These are phyloP conservation scores for Lepidothrix coronata DNA, from an alignment of 2,113 vertebrate genomes.

Conservation along the genomic window DNA sequence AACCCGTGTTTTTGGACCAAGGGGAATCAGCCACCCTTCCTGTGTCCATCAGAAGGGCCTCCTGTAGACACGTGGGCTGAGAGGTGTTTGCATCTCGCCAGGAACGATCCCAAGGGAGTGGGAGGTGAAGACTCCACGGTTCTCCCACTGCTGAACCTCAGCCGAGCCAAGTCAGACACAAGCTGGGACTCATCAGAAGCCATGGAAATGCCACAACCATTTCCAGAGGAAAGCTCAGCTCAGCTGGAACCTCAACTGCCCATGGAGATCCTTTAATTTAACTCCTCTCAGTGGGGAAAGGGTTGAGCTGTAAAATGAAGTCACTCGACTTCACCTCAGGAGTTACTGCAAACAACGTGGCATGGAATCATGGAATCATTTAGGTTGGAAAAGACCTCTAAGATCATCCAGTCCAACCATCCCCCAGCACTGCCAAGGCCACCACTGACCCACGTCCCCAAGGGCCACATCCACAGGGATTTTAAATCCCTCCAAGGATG, in stretches of 20 bases:
- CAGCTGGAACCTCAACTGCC: background rate
- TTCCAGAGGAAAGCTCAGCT: background rate
- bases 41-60: background rate
- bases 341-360: background rate
- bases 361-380: background rate
- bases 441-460: background rate
- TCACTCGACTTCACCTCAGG: background rate
- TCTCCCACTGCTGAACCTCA: background rate
- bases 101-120: background rate
- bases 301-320: background rate
- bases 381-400: background rate
- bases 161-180: background rate
- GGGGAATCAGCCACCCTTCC: background rate
- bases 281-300: background rate
- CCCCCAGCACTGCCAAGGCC: background rate
- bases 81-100: fast-evolving
- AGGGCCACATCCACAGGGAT: fast-evolving
- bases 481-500: background rate
- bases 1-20: background rate
- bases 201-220: background rate
- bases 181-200: background rate
- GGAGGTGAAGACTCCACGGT: background rate
- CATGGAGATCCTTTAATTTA: background rate
- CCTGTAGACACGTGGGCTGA: background rate
- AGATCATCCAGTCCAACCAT: background rate